Percentiles rank a stretch among this genome's conserved stretches.
Conservation (phyloP, 2,888 invertebrate genomes). For the Elysia crispata region DNA sequence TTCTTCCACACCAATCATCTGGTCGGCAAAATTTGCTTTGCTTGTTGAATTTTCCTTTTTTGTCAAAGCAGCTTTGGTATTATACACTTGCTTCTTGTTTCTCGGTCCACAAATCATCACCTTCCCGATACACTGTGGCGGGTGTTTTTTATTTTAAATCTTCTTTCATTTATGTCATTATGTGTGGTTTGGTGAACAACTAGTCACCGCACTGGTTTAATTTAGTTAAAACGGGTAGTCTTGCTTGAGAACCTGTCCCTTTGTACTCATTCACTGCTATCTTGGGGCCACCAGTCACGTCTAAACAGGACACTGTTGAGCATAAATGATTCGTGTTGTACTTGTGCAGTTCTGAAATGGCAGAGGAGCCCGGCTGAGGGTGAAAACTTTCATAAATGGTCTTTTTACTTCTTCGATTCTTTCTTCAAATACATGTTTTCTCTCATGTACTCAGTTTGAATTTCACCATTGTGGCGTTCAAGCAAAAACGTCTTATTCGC, state of each 20-base stretch:
- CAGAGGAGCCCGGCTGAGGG: slow-evolving; percentile 21
- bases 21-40: slow-evolving; percentile 35
- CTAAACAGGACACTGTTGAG: slow-evolving; percentile 25
- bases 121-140: slow-evolving; percentile 15
- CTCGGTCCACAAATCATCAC: slow-evolving; percentile 26
- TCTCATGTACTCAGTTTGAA: slow-evolving; percentile 11
- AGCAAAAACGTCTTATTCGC: slow-evolving; percentile 23
- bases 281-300: slow-evolving; percentile 20
- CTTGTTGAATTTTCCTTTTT: slow-evolving; percentile 19
- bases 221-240: slow-evolving; percentile 10
- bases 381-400: slow-evolving; percentile 11
- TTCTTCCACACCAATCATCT: slow-evolving; percentile 15
- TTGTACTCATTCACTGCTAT: slow-evolving; percentile 18
- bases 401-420: slow-evolving; percentile 12
- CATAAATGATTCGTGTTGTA: slow-evolving; percentile 18
- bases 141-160: slow-evolving; percentile 20
- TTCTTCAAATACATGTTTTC: too few species aligned
- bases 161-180: slow-evolving; percentile 20
- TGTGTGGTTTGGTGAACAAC: slow-evolving; percentile 6
- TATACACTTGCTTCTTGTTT: slow-evolving; percentile 22
- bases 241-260: slow-evolving; percentile 16
- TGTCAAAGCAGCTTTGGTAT: slow-evolving; percentile 17
- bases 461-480: slow-evolving; percentile 22
- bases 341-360: slow-evolving; percentile 25
- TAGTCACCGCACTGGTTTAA: slow-evolving; percentile 15